phyloP scores from a whole-genome alignment of 2,113 vertebrate species.

The Lota lota region DNA sequence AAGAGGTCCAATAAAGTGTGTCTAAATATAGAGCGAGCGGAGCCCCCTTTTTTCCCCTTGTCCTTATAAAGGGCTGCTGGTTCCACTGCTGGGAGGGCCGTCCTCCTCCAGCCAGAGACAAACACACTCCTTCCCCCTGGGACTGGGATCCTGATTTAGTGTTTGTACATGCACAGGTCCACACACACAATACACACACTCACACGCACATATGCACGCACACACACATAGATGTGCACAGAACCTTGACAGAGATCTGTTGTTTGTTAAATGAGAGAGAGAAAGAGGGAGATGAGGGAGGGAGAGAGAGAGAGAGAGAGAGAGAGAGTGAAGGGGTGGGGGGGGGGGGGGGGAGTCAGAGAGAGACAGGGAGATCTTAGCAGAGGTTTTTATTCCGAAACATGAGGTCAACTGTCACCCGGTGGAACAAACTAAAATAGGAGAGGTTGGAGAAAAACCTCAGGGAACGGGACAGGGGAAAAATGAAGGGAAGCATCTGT shows the following conservation, averaged over 20 bases:
- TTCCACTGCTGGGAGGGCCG: constrained; percentile 59
- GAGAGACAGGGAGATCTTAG: constrained; percentile 1
- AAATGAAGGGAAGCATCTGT: no score
- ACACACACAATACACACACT: constrained; percentile 35
- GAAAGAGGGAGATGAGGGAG: not conserved
- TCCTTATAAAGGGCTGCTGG: constrained; percentile 77
- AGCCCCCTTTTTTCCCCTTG: constrained; percentile 52
- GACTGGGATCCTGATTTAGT: constrained; percentile 27
- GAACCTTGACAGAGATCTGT: not conserved
- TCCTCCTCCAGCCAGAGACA: constrained; percentile 36
- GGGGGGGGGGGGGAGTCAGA: constrained; percentile 2
- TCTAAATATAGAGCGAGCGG: constrained; percentile 73
- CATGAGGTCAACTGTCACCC: constrained; percentile 42
- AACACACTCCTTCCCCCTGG: constrained; percentile 60
- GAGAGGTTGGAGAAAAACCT: constrained; percentile 51
- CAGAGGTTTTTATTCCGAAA: constrained; percentile 38
- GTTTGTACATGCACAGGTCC: constrained; percentile 5
- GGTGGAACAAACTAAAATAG: constrained; percentile 72
- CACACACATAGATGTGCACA: constrained; percentile 2
- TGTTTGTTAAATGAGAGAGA: constrained; percentile 36
- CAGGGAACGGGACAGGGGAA: constrained; percentile 28
- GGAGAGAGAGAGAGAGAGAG: no score
- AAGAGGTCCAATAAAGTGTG: constrained; percentile 65
- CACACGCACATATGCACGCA: constrained; percentile 29
- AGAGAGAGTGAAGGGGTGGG: no score